Conservation (phyloP, 1,140 invertebrate species). For the Drosophila nigromelanica region DNA sequence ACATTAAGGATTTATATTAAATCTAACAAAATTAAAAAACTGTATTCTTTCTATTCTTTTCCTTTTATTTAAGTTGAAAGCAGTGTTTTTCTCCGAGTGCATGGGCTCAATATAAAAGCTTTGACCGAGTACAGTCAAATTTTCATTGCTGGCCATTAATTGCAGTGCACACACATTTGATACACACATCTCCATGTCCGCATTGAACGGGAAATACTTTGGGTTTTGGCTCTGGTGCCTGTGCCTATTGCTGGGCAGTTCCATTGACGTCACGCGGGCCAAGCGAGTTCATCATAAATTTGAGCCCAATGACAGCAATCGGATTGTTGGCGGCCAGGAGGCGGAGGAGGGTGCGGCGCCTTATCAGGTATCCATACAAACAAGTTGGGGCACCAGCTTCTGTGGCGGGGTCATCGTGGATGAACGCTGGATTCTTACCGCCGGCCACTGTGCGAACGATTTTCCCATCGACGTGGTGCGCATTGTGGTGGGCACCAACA, state of each 20-base stretch:
- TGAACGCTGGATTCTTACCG: slow-evolving; percentile 82
- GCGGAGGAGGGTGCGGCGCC: slow-evolving; percentile 83
- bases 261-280: slow-evolving; percentile 64
- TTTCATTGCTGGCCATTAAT: slow-evolving; percentile 74
- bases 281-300: slow-evolving; percentile 61
- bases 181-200: neutral
- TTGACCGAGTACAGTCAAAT: slow-evolving; percentile 47
- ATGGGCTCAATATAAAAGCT: slow-evolving; percentile 65
- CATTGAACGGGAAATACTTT: neutral
- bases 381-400: slow-evolving; percentile 65
- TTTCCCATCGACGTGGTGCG: slow-evolving; percentile 47
- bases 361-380: slow-evolving; percentile 84
- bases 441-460: slow-evolving; percentile 82
- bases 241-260: slow-evolving; percentile 48
- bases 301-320: slow-evolving; percentile 44
- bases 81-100: neutral
- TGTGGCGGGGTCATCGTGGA: slow-evolving; percentile 83
- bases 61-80: neutral
- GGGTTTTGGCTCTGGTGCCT: slow-evolving; percentile 16
- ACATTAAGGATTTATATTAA: too few relatives aligned
- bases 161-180: slow-evolving; percentile 22
- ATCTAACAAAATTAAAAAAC: too few relatives aligned
- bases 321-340: slow-evolving; percentile 81
- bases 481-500: slow-evolving; percentile 71
- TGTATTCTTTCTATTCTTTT: too few relatives aligned